Evolutionary conservation across 2,113 vertebrate genomes (phyloP), one percentile per base, ranked within the genome.

Genomic region (Serilophus lunatus): DNA sequence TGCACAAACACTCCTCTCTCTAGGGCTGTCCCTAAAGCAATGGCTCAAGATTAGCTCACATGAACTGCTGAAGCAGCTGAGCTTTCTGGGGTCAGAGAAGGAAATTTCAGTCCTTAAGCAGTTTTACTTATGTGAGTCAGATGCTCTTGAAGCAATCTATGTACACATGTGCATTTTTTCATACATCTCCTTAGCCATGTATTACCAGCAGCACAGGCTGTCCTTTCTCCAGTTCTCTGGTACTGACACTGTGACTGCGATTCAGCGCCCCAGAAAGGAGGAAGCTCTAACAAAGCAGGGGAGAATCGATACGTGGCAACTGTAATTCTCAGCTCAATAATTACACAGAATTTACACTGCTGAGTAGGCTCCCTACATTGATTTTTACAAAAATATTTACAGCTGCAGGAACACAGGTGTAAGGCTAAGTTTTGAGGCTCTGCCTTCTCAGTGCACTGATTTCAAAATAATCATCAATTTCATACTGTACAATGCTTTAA

Each of bases 351-450:
- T 94, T 96, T 96, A 93, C 78, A 66, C 90, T 86, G 82, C 78
- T 81, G 76, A 90, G 80, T 85, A 94, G 92, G 91, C 54, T 80
- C 69, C 59, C 70, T 69, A 68, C 66, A 96, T 87, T 91, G 96
- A 97, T 96, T 96, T 92, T 81, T 90, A 25, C 80, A 80, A 71
- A 95, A 92, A 40, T 81, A 94, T 97, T 93, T 93, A 92, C 94
- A 88, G 66, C 74, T 38, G 83, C 33, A 82, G 61, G 91, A 96
- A 75, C 65, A 42, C 71, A 95, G 64, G 65, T 74, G 54, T 82
- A 88, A 81, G 49, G 63, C 45, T 82, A 65, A 77, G 31, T 85
- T 83, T 60, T 65, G 77, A 61, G 28, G 49, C 25, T 56, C 56
- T 66, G 47, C 28, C 95, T 88, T 68, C 88, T 53, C 74, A 88